Percentiles rank a stretch among this genome's conserved stretches.
Conservation (phyloP, 2,113 vertebrate genomes). For the Barbus barbus region DNA sequence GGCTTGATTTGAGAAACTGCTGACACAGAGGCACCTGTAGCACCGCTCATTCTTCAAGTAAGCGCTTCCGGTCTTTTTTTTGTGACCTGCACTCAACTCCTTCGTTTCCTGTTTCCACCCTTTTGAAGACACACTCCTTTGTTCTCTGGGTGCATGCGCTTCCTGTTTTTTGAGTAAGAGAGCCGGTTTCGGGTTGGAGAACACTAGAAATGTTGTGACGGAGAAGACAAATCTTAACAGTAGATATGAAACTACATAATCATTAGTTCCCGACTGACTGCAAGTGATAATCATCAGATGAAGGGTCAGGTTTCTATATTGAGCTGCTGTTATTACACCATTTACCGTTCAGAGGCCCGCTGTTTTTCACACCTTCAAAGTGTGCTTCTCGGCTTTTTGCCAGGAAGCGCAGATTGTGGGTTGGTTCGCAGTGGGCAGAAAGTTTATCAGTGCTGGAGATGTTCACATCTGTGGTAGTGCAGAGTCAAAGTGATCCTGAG, state of each 20-base stretch:
- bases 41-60: neutral
- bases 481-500: neutral
- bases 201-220: constrained; percentile 22
- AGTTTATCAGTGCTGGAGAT: neutral
- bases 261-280: neutral
- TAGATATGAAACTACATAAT: constrained; percentile 13
- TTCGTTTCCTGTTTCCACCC: constrained; percentile 60
- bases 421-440: neutral
- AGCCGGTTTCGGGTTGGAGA: constrained; percentile 11
- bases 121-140: constrained; percentile 50
- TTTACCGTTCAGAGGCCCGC: neutral
- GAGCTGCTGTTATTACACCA: neutral
- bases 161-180: constrained; percentile 48
- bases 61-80: neutral
- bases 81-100: constrained; percentile 1
- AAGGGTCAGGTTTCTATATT: neutral
- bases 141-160: constrained; percentile 5
- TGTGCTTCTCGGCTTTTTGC: neutral
- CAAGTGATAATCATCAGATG: neutral
- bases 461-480: neutral
- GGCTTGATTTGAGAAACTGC: neutral
- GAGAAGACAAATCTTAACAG: neutral
- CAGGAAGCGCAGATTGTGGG: neutral
- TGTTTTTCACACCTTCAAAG: constrained; percentile 36
- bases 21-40: constrained; percentile 14